Percentiles rank a stretch among this genome's conserved stretches.
These are phyloP conservation scores for Crossaster papposus DNA, from an alignment of 53 echinoderm and acorn worm species.

Conservation along the genomic window DNA sequence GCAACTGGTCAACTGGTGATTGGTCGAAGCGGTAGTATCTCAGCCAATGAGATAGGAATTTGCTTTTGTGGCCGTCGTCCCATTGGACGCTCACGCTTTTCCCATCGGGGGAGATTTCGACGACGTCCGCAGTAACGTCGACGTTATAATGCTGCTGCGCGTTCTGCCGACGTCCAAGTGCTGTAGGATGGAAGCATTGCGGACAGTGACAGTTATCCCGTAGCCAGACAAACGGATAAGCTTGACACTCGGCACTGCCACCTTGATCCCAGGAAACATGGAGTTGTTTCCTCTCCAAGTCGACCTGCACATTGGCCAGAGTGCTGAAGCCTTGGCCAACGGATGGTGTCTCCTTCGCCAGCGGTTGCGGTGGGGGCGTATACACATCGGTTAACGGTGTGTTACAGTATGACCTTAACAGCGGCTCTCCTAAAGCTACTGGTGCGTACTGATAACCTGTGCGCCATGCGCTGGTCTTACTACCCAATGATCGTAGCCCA, in stretches of 20 bases:
- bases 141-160: constrained; percentile 51
- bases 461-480: too few species aligned
- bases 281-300: constrained; percentile 12
- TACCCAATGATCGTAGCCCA: too few species aligned
- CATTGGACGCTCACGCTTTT: constrained; percentile 46
- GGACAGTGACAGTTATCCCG: constrained; percentile 84
- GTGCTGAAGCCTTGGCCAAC: background rate
- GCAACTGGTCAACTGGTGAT: constrained; percentile 45
- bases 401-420: background rate
- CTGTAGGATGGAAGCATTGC: constrained; percentile 63
- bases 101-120: constrained; percentile 47
- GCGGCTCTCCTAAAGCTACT: background rate
- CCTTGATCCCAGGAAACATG: constrained; percentile 57
- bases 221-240: constrained; percentile 76
- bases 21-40: constrained; percentile 64
- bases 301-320: background rate
- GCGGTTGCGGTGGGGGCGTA: background rate
- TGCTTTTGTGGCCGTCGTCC: constrained; percentile 68
- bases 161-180: constrained; percentile 31
- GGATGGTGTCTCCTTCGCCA: background rate
- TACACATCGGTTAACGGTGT: background rate
- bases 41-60: constrained; percentile 54
- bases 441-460: background rate
- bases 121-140: constrained; percentile 34
- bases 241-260: constrained; percentile 19